Evolutionary conservation across 1,140 invertebrate species (phyloP), one percentile per base, ranked within the genome.

Genomic region (Ceratina calcarata): DNA sequence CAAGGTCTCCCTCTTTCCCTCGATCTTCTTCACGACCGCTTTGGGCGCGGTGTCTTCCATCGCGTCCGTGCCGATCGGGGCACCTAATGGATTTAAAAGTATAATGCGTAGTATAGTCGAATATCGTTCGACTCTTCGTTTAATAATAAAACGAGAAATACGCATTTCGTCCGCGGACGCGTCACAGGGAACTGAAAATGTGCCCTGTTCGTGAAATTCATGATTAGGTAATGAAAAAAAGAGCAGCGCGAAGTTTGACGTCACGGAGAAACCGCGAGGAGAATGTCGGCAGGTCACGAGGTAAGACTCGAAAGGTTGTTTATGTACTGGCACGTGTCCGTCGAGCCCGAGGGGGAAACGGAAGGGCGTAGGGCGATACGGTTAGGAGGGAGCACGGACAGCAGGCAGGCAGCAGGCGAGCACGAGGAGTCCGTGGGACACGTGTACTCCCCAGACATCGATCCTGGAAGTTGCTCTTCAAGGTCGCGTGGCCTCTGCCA

Each of bases 1-100:
- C 89, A 96, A 95, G 87, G 95, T 94, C 88, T 96, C 96, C 57
- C 93, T 90, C 65, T 95, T 95, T 67, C 94, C 93, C 24, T 95
- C 94, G 0, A 94, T 81, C 60, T 94, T 93, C 49, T 93, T 94
- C 18, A 95, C 92, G 4, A 93, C 91, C 6, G 94, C 90, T 62
- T 88, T 87, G 3, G 95, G 94, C 51, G 94, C 85, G 20, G 75
- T 70, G 4, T 92, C 92, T 1, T 87, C 82, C 45, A 73, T 64
- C 67, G 27, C 12, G 7, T 74, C 67, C 49, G 70, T 64, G 13
- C 16, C 77, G 51, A 32, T 68, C 62, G 82, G 49, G 1, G 8
- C 13, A 69, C 88, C 88, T 89, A 72, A 72, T 58, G 55, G 53
- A 78, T n/a, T 45, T 45, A 10, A 45, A 45, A 45, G 37, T 45